These are phyloP conservation scores for Parapristionchus giblindavisi DNA, from an alignment of 2,888 invertebrate species.

Conservation along the genomic window DNA sequence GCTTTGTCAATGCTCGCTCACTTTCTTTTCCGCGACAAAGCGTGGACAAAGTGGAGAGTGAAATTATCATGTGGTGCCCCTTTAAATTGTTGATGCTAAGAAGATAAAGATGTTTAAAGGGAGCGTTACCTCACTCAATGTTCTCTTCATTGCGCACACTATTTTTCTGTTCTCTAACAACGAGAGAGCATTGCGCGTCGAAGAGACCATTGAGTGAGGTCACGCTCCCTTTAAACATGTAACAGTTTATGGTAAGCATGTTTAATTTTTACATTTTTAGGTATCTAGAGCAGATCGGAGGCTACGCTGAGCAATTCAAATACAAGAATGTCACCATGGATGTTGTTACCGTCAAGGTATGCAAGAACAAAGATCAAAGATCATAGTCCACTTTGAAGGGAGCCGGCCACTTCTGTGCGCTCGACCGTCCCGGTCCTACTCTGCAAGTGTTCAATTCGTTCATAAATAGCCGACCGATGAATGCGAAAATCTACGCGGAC, in stretches of 20 bases:
- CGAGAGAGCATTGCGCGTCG: no score
- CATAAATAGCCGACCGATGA: constrained; percentile 12
- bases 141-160: no score
- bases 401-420: constrained; percentile 85
- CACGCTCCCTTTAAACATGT: not conserved
- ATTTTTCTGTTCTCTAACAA: no score
- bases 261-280: constrained; percentile 8
- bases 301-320: constrained; percentile 49
- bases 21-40: no score
- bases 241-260: not conserved
- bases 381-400: constrained; percentile 40
- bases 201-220: not conserved
- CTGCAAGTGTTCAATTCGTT: constrained; percentile 72
- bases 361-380: not conserved
- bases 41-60: no score
- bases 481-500: not conserved
- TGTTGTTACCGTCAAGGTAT: constrained; percentile 54
- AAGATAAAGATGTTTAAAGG: no score
- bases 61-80: no score
- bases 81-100: no score
- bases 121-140: no score
- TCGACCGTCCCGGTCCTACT: constrained; percentile 83
- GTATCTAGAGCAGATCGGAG: constrained; percentile 40
- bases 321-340: constrained; percentile 49
- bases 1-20: no score